Evolutionary conservation across 2,888 invertebrate species (phyloP).

Genomic region (Steinernema hermaphroditum): DNA sequence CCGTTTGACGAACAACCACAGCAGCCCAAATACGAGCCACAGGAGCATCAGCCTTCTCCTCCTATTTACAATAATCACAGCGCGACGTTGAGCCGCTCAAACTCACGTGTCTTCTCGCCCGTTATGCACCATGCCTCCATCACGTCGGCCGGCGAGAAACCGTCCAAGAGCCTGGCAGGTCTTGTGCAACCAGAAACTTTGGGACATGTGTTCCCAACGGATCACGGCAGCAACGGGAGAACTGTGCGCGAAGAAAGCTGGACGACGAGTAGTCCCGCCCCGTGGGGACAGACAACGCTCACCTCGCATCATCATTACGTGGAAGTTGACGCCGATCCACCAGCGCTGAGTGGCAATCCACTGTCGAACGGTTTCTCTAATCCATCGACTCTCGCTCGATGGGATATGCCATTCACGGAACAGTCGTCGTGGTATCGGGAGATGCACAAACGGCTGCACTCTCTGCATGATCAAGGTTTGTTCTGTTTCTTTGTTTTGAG

Average conservation of each 20-base stretch:
- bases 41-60: neutral
- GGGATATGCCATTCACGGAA: slow-evolving; percentile 22
- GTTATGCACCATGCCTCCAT: slow-evolving; percentile 17
- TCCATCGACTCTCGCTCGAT: neutral
- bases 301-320: slow-evolving; percentile 19
- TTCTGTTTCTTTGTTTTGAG: too few relatives aligned
- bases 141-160: neutral
- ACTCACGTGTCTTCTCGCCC: slow-evolving; percentile 26
- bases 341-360: neutral
- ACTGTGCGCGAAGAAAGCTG: slow-evolving; percentile 25
- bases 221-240: slow-evolving; percentile 11
- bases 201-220: slow-evolving; percentile 28
- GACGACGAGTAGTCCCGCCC: slow-evolving; percentile 19
- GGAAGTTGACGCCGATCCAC: slow-evolving; percentile 7
- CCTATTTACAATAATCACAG: slow-evolving; percentile 17
- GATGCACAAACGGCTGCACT: slow-evolving; percentile 9
- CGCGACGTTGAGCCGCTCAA: slow-evolving; percentile 18
- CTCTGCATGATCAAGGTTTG: neutral
- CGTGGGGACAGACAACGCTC: slow-evolving; percentile 14
- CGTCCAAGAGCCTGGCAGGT: slow-evolving; percentile 2
- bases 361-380: neutral
- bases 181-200: slow-evolving; percentile 13
- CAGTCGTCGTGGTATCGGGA: slow-evolving; percentile 20
- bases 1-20: neutral
- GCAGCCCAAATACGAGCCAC: neutral